phyloP scores from a whole-genome alignment of 2,888 invertebrate genomes.

The Patella ulyssiponensis region DNA sequence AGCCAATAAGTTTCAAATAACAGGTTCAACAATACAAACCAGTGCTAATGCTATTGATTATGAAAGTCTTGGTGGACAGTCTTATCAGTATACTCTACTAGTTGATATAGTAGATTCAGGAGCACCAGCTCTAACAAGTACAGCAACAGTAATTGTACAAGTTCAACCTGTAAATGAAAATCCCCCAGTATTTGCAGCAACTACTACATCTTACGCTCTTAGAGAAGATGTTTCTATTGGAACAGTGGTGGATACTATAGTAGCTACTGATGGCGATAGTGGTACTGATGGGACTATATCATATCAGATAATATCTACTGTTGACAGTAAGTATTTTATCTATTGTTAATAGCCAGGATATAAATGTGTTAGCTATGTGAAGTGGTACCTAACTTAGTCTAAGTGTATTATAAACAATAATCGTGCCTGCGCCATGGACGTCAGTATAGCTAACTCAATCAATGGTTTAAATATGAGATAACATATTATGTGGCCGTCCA shows the following conservation, averaged over 20 bases:
- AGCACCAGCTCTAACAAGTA: conserved; percentile 1
- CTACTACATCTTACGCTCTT: conserved; percentile 29
- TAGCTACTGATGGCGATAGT: conserved; percentile 44
- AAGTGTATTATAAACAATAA: neutral
- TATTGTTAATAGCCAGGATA: too few relatives aligned
- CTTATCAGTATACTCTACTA: conserved; percentile 11
- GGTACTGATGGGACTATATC: conserved; percentile 35
- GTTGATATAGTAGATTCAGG: conserved; percentile 21
- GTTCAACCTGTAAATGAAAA: conserved; percentile 23
- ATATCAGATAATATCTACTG: conserved; percentile 24
- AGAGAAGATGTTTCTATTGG: conserved; percentile 36
- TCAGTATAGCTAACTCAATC: too few relatives aligned
- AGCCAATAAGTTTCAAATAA: conserved; percentile 34
- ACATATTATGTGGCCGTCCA: too few relatives aligned
- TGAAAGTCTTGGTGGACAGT: conserved; percentile 30
- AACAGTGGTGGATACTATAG: conserved; percentile 30
- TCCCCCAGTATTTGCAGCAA: conserved; percentile 29
- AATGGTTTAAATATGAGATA: too few relatives aligned
- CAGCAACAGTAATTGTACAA: conserved; percentile 16
- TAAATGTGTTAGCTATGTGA: neutral
- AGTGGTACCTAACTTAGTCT: neutral
- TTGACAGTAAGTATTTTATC: conserved; percentile 18
- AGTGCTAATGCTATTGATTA: conserved; percentile 45
- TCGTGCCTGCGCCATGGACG: too few relatives aligned
- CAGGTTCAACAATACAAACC: conserved; percentile 35